Evolutionary conservation across 1,140 invertebrate species (phyloP), one percentile per base, ranked within the genome.

Genomic region (Colletes latitarsis): DNA sequence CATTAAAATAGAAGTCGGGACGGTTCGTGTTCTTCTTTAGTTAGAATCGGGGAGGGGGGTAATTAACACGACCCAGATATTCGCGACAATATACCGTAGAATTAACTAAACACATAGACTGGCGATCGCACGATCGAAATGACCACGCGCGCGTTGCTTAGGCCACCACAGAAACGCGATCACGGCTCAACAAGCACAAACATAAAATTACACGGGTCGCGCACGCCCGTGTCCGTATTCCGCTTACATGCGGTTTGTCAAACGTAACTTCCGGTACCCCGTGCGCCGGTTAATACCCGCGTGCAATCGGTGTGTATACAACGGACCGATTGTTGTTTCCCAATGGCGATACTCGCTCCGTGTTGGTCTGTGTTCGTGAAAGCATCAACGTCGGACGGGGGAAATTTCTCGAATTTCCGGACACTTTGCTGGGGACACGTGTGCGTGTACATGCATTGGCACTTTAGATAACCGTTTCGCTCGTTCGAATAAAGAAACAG

Each of bases 171-270:
- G 64, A 53, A 62, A 60, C 72, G 69, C 53, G 53, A 80, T 80
- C 71, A 74, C 75, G 79, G 79, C 77, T 85, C 83, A 70, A 68
- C 67, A 72, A 57, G 64, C 75, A 19, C 74, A 78, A 85, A 82
- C 79, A 82, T 82, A 81, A 79, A 84, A 70, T 81, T 73, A 84
- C 78, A 80, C 71, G 80, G 64, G 15, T 58, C 74, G 73, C 70
- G 58, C 53, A 14, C 70, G 21, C 60, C 41, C 41, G 21, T 70
- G 71, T 81, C 82, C 81, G 68, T 68, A 84, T 82, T 82, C 80
- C 87, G 85, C 74, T 88, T 86, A 90, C 77, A 84, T 73, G 85
- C 81, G 88, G 86, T 89, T 79, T 88, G 89, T 81, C 84, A 82
- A 86, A 83, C 85, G 78, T 78, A 86, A 85, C 84, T 85, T 86